A percentile compares a stretch with the other conserved stretches of the same genome.
These are phyloP conservation scores for Lytechinus variegatus DNA, from an alignment of 35 echinoderm and acorn worm species.

Conservation along the genomic window DNA sequence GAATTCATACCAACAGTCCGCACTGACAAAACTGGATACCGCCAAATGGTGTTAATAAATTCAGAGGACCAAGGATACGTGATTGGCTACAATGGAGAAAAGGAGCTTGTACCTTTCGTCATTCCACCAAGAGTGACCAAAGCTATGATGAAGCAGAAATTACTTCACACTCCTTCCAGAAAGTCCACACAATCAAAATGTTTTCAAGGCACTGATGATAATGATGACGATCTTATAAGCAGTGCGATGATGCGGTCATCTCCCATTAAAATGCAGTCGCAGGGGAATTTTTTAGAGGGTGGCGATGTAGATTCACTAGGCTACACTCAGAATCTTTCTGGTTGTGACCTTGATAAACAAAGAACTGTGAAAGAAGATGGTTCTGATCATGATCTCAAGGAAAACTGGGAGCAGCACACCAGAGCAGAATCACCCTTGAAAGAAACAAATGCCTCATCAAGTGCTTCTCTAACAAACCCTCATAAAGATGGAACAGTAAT, in stretches of 20 bases:
- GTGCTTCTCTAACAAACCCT: background rate
- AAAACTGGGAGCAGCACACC: background rate
- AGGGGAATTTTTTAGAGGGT: background rate
- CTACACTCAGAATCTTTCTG: background rate
- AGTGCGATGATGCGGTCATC: background rate
- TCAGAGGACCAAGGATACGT: background rate
- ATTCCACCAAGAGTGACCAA: background rate
- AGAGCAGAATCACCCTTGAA: background rate
- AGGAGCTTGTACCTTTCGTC: background rate
- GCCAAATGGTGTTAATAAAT: constrained; percentile 12
- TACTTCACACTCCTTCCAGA: background rate
- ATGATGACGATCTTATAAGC: background rate
- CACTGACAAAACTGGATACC: constrained; percentile 36
- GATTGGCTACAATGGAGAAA: background rate
- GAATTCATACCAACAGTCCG: constrained; percentile 26
- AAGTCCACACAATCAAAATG: background rate
- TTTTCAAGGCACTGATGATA: background rate
- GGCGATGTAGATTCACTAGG: background rate
- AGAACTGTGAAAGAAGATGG: background rate
- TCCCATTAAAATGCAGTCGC: background rate
- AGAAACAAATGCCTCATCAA: background rate
- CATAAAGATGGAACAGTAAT: constrained; percentile 24
- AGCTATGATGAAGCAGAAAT: background rate
- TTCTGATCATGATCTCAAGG: background rate
- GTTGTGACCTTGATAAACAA: background rate